Evolutionary conservation across 2,113 vertebrate genomes (phyloP), one percentile per base, ranked within the genome.

Genomic region (Nerophis lumbriciformis): DNA sequence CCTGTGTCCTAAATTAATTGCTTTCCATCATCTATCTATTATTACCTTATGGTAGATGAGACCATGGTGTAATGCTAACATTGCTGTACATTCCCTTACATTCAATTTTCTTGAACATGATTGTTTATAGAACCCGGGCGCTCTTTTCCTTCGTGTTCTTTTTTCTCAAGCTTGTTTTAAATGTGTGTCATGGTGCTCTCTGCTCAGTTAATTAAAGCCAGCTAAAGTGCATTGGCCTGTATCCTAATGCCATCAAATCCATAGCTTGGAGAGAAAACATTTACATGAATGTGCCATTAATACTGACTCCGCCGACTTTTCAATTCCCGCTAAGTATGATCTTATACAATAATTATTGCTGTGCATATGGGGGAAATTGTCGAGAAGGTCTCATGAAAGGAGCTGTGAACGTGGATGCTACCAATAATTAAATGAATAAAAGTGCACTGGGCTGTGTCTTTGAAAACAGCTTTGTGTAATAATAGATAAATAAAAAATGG

Each of bases 351-450:
- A 82, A 86, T 63, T 85, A 86, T 83, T 76, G 72, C 87, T 77
- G 73, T 80, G 69, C 16, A 3, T 35, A 65, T 70, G 73, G 87
- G 78, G 84, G 77, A 83, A 81, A 84, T 79, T 80, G 67, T 78
- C 78, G 80, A 88, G 35, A 59, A 53, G 73, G 66, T 76, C 83
- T 48, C 84, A 85, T 79, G 84, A 86, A 72, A 63, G 39, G 58
- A 61, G 54, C 65, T 80, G 85, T 86, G 79, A 78, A 86, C 91
- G 92, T 87, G 87, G 87, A 90, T 85, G 90, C 88, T 85, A 85
- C 84, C 79, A 87, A 93, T 96, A 94, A 96, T 96, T 94, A 94
- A 94, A 94, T 68, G 89, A 92, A 89, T 89, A 91, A 91, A 92
- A 89, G 86, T 83, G 90, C 91, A 91, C 73, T 75, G 87, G 92